These are phyloP conservation scores for Erinaceus europaeus DNA, from an alignment of 2,113 vertebrate genomes.

Conservation along the genomic window DNA sequence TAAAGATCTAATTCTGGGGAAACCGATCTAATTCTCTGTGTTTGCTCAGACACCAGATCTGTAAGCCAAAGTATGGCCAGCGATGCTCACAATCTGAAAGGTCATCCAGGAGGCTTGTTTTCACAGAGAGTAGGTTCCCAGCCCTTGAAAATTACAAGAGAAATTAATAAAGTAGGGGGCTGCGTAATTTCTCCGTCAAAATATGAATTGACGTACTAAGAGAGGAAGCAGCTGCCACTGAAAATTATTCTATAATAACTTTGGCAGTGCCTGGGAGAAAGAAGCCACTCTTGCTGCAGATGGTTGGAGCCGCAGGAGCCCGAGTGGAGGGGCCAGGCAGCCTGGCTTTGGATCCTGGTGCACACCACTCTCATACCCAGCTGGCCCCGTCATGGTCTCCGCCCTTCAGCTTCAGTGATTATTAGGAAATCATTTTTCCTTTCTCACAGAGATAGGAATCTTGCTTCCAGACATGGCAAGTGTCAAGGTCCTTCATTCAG, in stretches of 20 bases:
- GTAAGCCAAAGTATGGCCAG: background rate
- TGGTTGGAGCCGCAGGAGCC: constrained; percentile 51
- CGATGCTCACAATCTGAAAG: background rate
- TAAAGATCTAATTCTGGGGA: background rate
- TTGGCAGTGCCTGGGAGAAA: background rate
- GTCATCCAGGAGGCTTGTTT: background rate
- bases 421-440: constrained; percentile 61
- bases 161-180: constrained; percentile 1
- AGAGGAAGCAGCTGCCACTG: background rate
- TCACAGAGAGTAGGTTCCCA: background rate
- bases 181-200: background rate
- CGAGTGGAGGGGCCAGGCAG: background rate
- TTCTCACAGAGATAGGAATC: constrained; percentile 71
- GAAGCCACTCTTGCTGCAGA: constrained; percentile 40
- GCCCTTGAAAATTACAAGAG: background rate
- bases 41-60: background rate
- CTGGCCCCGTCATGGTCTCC: constrained; percentile 47
- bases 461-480: constrained; percentile 57
- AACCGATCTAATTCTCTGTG: background rate
- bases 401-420: constrained; percentile 55
- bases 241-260: background rate
- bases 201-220: background rate
- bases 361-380: constrained; percentile 45
- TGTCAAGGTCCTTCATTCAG: constrained; percentile 61
- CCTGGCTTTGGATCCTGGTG: constrained; percentile 15